Conservation (phyloP, 2,888 invertebrate genomes). For the Leistus spinibarbis region DNA sequence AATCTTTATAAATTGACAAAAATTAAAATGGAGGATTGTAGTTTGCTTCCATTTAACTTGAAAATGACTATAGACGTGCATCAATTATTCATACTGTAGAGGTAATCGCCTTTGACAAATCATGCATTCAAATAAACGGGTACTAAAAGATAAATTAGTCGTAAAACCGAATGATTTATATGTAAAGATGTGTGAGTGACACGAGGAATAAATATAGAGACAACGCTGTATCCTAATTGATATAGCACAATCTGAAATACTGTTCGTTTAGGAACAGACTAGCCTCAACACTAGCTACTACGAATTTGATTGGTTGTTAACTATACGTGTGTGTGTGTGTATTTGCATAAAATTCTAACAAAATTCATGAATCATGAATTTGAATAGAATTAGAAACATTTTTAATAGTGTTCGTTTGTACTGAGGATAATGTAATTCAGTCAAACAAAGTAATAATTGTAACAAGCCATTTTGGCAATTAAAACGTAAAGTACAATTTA, state of each 20-base stretch:
- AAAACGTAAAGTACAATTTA: slow-evolving; percentile 46
- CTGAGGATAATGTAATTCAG: slow-evolving; percentile 58
- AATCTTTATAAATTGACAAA: no score
- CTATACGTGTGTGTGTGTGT: slow-evolving; percentile 46
- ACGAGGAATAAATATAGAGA: neutral
- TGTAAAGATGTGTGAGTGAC: slow-evolving; percentile 14
- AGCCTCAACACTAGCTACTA: neutral
- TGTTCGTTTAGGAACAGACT: neutral
- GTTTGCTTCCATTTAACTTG: no score
- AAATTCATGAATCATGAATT: no score
- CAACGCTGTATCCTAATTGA: slow-evolving; percentile 45
- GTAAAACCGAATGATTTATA: no score
- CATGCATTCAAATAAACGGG: no score
- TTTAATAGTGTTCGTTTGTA: slow-evolving; percentile 52
- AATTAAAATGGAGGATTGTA: no score
- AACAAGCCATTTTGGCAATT: slow-evolving; percentile 52
- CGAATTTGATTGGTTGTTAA: no score
- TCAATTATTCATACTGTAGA: no score
- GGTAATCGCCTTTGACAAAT: no score
- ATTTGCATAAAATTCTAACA: neutral
- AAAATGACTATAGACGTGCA: no score
- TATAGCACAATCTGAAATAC: neutral
- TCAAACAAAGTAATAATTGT: slow-evolving; percentile 57
- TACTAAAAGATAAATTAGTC: no score
- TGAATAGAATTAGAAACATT: neutral